phyloP scores from a whole-genome alignment of 1,140 invertebrate genomes.

The Camponotus floridanus region DNA sequence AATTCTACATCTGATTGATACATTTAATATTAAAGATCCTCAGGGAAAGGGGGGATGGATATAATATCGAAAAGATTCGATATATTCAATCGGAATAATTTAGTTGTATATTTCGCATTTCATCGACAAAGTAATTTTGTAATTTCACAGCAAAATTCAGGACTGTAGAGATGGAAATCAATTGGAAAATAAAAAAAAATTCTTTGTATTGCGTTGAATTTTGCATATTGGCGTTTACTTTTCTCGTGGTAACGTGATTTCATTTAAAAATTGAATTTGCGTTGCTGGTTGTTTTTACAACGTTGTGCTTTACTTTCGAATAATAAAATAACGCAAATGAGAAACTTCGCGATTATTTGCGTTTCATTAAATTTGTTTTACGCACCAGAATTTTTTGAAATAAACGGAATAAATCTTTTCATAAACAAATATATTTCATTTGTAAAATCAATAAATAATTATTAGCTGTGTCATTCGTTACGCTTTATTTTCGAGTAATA shows the following conservation, averaged over 20 bases:
- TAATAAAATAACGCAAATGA: slow-evolving; percentile 10
- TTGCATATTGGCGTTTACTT: not conserved
- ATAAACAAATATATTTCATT: not conserved
- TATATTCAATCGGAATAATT: not conserved
- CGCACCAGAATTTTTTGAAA: not conserved
- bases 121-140: not conserved
- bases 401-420: not conserved
- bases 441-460: slow-evolving; percentile 13
- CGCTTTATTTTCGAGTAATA: not conserved
- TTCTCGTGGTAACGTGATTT: not conserved
- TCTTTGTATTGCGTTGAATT: not conserved
- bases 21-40: not conserved
- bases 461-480: not conserved
- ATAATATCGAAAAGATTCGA: slow-evolving; percentile 20
- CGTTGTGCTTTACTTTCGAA: not conserved
- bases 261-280: not conserved
- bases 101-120: not conserved
- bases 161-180: not conserved
- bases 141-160: not conserved
- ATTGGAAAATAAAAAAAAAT: not conserved
- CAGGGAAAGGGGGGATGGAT: no score
- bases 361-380: not conserved
- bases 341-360: not conserved
- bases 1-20: not conserved
- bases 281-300: not conserved